Percentiles rank a stretch among this genome's conserved stretches.
These are phyloP conservation scores for Aselliscus stoliczkanus DNA, from an alignment of 2,797 vertebrate species.

Conservation along the genomic window DNA sequence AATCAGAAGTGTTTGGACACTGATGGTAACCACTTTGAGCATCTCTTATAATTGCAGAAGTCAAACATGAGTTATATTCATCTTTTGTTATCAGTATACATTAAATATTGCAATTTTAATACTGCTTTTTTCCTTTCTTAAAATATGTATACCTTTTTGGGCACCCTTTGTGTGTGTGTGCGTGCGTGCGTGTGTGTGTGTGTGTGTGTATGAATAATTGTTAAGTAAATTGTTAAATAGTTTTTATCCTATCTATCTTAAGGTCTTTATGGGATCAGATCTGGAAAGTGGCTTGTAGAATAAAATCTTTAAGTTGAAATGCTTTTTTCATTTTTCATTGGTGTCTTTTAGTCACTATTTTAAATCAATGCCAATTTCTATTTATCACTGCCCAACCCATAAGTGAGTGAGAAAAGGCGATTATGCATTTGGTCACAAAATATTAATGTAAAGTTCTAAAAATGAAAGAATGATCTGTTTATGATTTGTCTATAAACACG, in stretches of 20 bases:
- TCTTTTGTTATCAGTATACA: too few relatives aligned
- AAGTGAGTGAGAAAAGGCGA: background rate
- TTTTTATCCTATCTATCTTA: background rate
- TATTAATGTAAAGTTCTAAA: background rate
- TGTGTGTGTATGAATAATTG: background rate
- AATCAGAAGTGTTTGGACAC: too few relatives aligned
- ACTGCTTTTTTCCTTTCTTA: too few relatives aligned
- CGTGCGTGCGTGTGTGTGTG: too few relatives aligned
- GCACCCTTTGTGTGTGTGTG: too few relatives aligned
- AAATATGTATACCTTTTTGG: too few relatives aligned
- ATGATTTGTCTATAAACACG: constrained; percentile 55
- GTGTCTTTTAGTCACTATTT: background rate
- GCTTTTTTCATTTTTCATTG: background rate
- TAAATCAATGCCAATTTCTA: background rate
- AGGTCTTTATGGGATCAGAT: background rate
- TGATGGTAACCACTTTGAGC: too few relatives aligned
- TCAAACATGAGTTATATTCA: too few relatives aligned
- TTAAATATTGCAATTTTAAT: too few relatives aligned
- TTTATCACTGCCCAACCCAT: background rate
- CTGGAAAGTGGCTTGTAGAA: background rate
- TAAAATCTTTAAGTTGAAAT: background rate
- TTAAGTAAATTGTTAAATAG: too few relatives aligned
- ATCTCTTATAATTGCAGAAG: too few relatives aligned
- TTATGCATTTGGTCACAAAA: constrained; percentile 8
- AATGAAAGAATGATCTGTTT: background rate